Percentiles rank a stretch among this genome's conserved stretches.
Conservation (phyloP, 2,113 vertebrate species). For the Todiramphus saurophagus region DNA sequence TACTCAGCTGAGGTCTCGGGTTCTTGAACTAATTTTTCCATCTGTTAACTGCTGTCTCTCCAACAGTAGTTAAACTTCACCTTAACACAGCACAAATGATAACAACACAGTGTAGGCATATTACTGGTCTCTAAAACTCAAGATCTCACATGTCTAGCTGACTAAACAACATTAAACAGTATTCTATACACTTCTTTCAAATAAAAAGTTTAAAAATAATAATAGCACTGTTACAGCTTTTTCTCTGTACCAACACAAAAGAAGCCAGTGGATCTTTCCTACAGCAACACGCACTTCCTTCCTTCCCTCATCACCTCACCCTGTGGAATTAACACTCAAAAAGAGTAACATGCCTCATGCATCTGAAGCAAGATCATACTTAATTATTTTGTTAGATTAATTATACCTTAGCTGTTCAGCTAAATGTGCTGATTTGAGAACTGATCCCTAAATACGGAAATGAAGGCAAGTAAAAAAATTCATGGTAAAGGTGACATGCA, state of each 20-base stretch:
- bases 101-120: background rate
- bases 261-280: background rate
- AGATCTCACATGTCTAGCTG: background rate
- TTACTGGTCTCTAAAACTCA: background rate
- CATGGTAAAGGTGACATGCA: background rate
- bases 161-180: background rate
- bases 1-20: background rate
- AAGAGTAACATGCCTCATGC: background rate
- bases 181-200: background rate
- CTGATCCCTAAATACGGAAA: background rate
- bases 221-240: background rate
- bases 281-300: background rate
- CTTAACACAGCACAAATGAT: background rate
- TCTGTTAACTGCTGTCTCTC: background rate
- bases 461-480: background rate
- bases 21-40: background rate
- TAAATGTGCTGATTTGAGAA: background rate
- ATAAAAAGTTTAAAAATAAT: background rate
- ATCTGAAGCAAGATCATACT: background rate
- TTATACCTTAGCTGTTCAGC: background rate
- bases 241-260: background rate
- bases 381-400: background rate
- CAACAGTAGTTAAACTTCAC: background rate
- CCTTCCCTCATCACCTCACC: background rate
- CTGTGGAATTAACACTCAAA: background rate